Conservation (phyloP, 2,113 vertebrate species). For the Motacilla tschutschensis region DNA sequence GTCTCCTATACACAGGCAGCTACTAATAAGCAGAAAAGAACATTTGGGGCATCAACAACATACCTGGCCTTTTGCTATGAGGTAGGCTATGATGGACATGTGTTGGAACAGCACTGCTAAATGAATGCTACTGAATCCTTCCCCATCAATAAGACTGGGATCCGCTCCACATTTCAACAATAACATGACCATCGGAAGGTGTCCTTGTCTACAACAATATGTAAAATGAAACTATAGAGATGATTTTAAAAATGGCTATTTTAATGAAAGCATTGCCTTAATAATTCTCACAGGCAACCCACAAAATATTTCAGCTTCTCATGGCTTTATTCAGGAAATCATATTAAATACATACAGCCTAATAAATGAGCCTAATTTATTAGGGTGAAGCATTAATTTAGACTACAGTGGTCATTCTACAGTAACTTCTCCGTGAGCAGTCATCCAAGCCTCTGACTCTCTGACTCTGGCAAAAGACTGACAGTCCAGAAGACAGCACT, state of each 20-base stretch:
- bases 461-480: background rate
- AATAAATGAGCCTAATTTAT: background rate
- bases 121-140: constrained; percentile 90
- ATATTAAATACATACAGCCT: background rate
- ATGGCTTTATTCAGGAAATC: background rate
- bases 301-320: background rate
- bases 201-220: constrained; percentile 81
- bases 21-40: background rate
- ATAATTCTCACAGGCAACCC: background rate
- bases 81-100: constrained; percentile 91
- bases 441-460: background rate
- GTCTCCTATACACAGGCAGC: background rate
- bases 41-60: background rate
- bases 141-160: constrained; percentile 86
- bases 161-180: constrained; percentile 90
- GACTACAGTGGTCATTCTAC: background rate
- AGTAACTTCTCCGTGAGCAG: background rate
- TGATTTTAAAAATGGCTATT: background rate
- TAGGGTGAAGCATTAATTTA: background rate
- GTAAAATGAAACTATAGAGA: background rate
- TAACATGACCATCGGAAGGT: constrained; percentile 91
- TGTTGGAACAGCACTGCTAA: constrained; percentile 95
- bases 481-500: background rate
- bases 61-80: constrained; percentile 93
- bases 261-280: background rate